Percentiles rank a stretch among this genome's conserved stretches.
Conservation (phyloP, 2,888 invertebrate species). For the Camponotus fellah region DNA sequence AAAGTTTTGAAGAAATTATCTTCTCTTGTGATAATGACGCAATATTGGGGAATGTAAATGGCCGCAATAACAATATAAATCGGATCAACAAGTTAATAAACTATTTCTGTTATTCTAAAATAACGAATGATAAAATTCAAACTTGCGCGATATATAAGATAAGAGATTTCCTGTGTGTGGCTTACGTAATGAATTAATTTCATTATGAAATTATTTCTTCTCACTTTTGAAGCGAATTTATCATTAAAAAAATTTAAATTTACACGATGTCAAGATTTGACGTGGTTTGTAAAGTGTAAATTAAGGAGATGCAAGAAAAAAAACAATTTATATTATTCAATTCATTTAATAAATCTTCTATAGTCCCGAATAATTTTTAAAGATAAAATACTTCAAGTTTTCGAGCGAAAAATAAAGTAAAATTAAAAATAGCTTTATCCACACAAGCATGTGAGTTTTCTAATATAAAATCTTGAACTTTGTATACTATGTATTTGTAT, state of each 20-base stretch:
- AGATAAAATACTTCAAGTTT: too few species aligned
- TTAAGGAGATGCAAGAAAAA: background rate
- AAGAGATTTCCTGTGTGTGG: background rate
- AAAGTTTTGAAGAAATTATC: slow-evolving; percentile 1
- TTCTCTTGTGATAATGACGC: background rate
- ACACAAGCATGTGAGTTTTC: background rate
- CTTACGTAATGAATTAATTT: background rate
- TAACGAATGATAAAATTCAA: background rate
- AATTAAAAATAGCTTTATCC: background rate
- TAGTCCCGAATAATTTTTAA: background rate
- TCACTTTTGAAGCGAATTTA: background rate
- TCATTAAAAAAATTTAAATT: background rate
- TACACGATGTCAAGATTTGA: background rate
- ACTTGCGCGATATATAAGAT: background rate
- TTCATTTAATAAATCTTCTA: background rate
- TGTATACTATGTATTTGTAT: too few species aligned
- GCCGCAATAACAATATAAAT: slow-evolving; percentile 54
- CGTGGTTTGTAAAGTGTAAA: background rate
- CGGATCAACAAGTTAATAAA: slow-evolving; percentile 11
- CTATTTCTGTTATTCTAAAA: background rate
- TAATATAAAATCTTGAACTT: background rate
- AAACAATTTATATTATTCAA: background rate
- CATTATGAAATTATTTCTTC: background rate
- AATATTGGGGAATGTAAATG: slow-evolving; percentile 28
- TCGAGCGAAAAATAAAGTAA: too few species aligned